Percentiles rank a stretch among this genome's conserved stretches.
phyloP scores from a whole-genome alignment of 2,888 invertebrate genomes.

The Deroplatys truncata region DNA sequence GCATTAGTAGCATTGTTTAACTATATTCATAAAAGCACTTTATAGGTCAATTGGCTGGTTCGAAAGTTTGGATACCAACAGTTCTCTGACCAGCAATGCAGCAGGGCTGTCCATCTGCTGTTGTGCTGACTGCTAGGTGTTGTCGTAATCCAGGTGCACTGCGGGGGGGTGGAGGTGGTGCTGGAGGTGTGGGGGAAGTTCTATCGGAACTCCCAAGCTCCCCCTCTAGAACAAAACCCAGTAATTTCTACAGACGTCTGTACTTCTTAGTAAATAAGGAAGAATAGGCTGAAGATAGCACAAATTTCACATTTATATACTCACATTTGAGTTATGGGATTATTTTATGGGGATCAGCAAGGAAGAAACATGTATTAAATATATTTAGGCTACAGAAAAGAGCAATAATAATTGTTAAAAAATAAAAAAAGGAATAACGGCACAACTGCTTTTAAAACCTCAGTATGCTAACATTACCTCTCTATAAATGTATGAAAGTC shows the following conservation, averaged over 20 bases:
- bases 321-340: too few relatives aligned
- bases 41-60: conserved; percentile 2
- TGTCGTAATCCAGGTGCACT: conserved; percentile 7
- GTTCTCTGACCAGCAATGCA: neutral
- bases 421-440: too few relatives aligned
- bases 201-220: conserved; percentile 46
- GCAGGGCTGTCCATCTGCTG: neutral
- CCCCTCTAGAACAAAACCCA: conserved; percentile 41
- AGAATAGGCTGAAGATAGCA: conserved; percentile 6
- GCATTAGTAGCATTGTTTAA: neutral
- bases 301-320: neutral
- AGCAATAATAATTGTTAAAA: too few relatives aligned
- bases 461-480: too few relatives aligned
- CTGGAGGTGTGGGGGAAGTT: conserved; percentile 47
- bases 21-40: neutral
- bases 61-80: neutral
- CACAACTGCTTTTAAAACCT: too few relatives aligned
- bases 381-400: too few relatives aligned
- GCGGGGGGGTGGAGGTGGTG: conserved; percentile 17
- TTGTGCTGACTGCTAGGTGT: conserved; percentile 6
- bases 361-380: too few relatives aligned
- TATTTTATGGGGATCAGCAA: too few relatives aligned
- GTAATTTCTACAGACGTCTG: neutral
- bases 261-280: neutral
- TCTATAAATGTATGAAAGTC: too few relatives aligned